A percentile compares a stretch with the other conserved stretches of the same genome.
phyloP scores from a whole-genome alignment of 2,113 vertebrate genomes.

The Pomatorhinus ruficollis region DNA sequence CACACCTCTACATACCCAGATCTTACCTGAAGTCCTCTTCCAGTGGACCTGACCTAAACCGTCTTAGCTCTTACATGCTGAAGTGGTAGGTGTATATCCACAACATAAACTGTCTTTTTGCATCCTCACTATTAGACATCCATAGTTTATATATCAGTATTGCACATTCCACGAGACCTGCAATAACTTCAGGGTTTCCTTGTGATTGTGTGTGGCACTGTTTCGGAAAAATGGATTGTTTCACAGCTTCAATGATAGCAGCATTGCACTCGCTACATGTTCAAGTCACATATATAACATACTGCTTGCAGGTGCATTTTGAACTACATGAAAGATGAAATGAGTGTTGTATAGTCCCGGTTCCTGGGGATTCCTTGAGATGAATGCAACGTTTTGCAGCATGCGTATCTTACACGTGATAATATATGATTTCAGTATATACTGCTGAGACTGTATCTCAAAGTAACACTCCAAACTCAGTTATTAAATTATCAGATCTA shows the following conservation, averaged over 20 bases:
- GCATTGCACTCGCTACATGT: not conserved
- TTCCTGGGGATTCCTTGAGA: not conserved
- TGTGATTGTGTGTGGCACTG: not conserved
- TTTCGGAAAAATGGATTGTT: not conserved
- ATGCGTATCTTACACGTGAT: rapidly evolving
- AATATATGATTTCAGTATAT: not conserved
- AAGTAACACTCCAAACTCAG: not conserved
- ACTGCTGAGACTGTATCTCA: not conserved
- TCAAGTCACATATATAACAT: not conserved
- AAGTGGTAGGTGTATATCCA: not conserved
- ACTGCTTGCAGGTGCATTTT: not conserved
- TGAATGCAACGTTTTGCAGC: rapidly evolving
- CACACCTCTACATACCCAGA: not conserved
- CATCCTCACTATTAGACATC: not conserved
- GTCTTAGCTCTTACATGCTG: not conserved
- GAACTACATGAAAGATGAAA: not conserved
- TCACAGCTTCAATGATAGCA: not conserved
- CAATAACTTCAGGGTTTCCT: not conserved
- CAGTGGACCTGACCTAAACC: not conserved
- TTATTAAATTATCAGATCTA: not conserved
- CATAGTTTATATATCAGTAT: not conserved
- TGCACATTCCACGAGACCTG: not conserved
- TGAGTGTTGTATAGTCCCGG: rapidly evolving
- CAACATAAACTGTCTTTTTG: not conserved
- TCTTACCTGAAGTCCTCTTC: not conserved